Conservation (phyloP, 2,797 vertebrate genomes). For the Tragopan temminckii region DNA sequence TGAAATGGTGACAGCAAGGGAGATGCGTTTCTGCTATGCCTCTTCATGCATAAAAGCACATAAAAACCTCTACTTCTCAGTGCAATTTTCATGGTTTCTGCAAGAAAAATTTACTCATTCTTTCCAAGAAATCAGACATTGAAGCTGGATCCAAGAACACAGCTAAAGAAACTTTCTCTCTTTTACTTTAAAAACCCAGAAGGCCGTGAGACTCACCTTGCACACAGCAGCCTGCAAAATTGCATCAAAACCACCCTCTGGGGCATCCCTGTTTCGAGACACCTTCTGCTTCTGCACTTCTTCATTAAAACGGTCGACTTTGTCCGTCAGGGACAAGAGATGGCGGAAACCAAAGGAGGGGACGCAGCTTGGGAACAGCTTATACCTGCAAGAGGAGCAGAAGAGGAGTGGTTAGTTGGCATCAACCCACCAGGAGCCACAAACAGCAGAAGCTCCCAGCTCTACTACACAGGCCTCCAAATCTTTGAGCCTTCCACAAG, state of each 20-base stretch:
- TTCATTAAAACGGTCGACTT: constrained; percentile 94
- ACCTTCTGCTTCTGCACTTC: constrained; percentile 97
- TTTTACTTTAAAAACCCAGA: neutral
- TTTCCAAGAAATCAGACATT: neutral
- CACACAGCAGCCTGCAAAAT: constrained; percentile 96
- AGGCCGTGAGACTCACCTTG: constrained; percentile 84
- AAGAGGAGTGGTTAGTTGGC: neutral
- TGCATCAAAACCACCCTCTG: constrained; percentile 95
- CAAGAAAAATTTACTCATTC: neutral
- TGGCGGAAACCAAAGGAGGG: constrained; percentile 97
- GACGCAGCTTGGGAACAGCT: constrained; percentile 92
- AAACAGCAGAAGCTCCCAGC: neutral
- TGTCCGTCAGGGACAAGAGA: constrained; percentile 93
- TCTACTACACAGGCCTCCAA: neutral
- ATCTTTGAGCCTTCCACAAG: neutral
- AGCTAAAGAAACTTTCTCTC: neutral
- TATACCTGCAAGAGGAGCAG: constrained; percentile 86
- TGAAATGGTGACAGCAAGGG: neutral
- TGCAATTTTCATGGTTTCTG: neutral
- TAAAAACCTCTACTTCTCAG: neutral
- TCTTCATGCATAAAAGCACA: neutral
- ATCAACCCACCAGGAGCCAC: neutral
- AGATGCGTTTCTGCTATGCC: neutral
- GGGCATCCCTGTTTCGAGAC: constrained; percentile 95
- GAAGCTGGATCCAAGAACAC: neutral